phyloP scores from a whole-genome alignment of 2,113 vertebrate genomes.

The Elgaria multicarinata region DNA sequence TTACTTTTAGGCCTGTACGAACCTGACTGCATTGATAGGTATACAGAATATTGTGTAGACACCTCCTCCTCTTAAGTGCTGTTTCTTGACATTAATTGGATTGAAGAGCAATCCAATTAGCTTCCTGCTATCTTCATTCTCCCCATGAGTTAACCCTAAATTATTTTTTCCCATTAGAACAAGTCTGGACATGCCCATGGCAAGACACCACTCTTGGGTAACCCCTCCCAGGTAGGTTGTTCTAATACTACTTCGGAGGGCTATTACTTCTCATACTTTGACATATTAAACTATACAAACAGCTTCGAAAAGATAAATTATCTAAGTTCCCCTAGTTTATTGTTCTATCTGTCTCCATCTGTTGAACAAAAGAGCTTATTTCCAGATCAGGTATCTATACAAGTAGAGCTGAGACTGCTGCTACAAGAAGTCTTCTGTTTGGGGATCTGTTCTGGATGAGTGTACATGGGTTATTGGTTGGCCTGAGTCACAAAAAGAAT shows the following conservation, averaged over 20 bases:
- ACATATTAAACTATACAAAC: conserved; percentile 1
- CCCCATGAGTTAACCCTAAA: conserved; percentile 11
- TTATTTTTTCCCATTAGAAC: conserved; percentile 24
- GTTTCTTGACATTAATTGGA: not conserved
- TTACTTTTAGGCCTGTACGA: not conserved
- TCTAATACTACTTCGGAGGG: not conserved
- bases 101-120: conserved; percentile 12
- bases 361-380: not conserved
- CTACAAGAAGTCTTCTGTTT: not conserved
- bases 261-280: not conserved
- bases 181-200: conserved; percentile 17
- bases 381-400: not conserved
- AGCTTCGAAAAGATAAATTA: not conserved
- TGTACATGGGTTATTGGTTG: not conserved
- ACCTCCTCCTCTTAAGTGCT: not conserved
- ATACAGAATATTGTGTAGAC: not conserved
- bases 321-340: not conserved
- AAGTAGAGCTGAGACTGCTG: not conserved
- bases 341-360: not conserved
- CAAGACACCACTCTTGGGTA: not conserved
- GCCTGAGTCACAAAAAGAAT: not conserved
- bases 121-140: not conserved
- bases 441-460: not conserved
- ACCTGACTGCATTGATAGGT: not conserved
- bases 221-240: conserved; percentile 4